Percentiles rank a stretch among this genome's conserved stretches.
phyloP scores from a whole-genome alignment of 2,888 invertebrate genomes.

The Andricus curvator region DNA sequence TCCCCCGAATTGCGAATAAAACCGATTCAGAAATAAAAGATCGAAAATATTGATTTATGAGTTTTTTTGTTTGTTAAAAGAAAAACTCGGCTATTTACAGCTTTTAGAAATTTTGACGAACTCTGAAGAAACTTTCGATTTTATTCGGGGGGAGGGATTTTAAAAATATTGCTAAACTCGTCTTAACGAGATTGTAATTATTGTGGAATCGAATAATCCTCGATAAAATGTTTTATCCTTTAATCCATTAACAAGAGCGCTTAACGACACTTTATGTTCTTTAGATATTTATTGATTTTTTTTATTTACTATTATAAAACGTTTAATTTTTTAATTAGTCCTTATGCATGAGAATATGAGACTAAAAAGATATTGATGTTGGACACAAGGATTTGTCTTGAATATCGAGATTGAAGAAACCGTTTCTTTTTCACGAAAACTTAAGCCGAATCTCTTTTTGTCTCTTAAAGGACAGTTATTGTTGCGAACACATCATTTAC shows the following conservation, averaged over 20 bases:
- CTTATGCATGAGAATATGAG: constrained; percentile 42
- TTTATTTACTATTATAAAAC: constrained; percentile 42
- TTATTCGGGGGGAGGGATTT: constrained; percentile 8
- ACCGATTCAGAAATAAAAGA: not conserved
- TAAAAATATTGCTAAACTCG: constrained; percentile 11
- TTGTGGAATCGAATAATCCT: constrained; percentile 27
- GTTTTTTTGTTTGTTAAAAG: not conserved
- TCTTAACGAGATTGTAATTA: constrained; percentile 14
- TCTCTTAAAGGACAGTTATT: not conserved
- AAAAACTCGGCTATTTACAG: constrained; percentile 37
- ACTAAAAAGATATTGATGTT: constrained; percentile 44
- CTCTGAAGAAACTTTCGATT: not conserved
- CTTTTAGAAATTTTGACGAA: not conserved
- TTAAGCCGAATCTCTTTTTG: not conserved
- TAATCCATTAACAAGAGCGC: constrained; percentile 39
- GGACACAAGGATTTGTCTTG: constrained; percentile 5
- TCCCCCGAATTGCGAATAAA: constrained; percentile 4
- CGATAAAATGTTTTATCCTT: constrained; percentile 36
- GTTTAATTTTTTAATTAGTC: constrained; percentile 43
- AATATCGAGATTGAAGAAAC: constrained; percentile 11
- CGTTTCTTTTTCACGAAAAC: not conserved
- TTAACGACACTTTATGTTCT: constrained; percentile 50
- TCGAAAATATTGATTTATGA: not conserved
- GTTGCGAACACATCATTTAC: not conserved
- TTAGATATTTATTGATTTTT: constrained; percentile 39